Evolutionary conservation across 2,888 invertebrate genomes (phyloP).

Genomic region (Macrophya alboannulata): DNA sequence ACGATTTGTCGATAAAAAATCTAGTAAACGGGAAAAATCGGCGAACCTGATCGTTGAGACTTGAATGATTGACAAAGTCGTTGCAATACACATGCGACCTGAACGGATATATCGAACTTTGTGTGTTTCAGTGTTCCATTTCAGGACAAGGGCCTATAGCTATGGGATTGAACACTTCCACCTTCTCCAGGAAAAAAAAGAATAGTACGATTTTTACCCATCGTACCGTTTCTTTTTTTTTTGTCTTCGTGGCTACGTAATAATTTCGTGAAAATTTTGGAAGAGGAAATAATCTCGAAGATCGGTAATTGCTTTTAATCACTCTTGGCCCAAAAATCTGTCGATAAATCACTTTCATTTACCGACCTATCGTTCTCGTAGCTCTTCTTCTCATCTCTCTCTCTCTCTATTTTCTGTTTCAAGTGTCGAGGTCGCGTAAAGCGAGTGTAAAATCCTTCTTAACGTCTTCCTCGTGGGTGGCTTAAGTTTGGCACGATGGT

Average conservation of each 20-base stretch:
- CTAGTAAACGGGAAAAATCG: neutral
- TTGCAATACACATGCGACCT: neutral
- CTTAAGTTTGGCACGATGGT: slow-evolving; percentile 42
- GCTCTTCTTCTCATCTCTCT: neutral
- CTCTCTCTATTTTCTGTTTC: slow-evolving; percentile 2
- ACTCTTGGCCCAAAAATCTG: neutral
- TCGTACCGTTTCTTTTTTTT: neutral
- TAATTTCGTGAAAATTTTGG: neutral
- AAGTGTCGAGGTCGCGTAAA: slow-evolving; percentile 11
- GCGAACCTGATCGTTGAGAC: neutral
- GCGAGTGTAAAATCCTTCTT: slow-evolving; percentile 48
- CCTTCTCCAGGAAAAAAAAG: neutral
- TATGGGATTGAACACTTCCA: neutral
- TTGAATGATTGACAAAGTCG: neutral
- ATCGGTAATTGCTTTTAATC: slow-evolving; percentile 23
- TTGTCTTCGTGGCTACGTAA: neutral
- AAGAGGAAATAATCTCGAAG: neutral
- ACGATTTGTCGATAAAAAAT: neutral
- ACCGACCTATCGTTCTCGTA: neutral
- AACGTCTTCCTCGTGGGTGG: slow-evolving; percentile 39
- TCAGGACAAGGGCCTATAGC: neutral
- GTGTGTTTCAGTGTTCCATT: neutral
- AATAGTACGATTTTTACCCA: neutral
- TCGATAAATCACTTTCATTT: slow-evolving; percentile 37
- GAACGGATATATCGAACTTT: neutral